These are phyloP conservation scores for Mythimna lalbum DNA, from an alignment of 2,888 invertebrate genomes.

Conservation along the genomic window DNA sequence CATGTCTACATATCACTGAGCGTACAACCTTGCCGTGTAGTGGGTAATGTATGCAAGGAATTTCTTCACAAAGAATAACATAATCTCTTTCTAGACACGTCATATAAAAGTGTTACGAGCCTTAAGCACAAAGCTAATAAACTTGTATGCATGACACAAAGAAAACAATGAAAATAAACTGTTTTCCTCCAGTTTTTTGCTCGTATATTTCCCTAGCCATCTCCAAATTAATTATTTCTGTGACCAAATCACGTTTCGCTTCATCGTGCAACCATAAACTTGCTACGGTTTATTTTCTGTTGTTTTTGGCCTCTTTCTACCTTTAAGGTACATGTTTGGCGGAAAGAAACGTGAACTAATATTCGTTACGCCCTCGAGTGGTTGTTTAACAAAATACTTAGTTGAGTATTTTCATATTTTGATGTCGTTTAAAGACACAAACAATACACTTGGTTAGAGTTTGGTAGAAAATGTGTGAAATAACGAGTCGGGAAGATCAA, in stretches of 20 bases:
- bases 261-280: slow-evolving; percentile 41
- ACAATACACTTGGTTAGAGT: slow-evolving; percentile 12
- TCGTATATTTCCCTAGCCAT: slow-evolving; percentile 5
- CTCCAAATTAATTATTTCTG: slow-evolving; percentile 39
- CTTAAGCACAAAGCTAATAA: background rate
- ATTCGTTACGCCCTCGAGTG: slow-evolving; percentile 40
- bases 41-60: slow-evolving; percentile 65
- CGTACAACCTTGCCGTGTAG: slow-evolving; percentile 46
- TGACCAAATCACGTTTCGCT: slow-evolving; percentile 31
- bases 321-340: slow-evolving; percentile 23
- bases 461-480: slow-evolving; percentile 26
- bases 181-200: slow-evolving; percentile 10
- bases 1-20: slow-evolving; percentile 35
- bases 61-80: slow-evolving; percentile 60
- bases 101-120: slow-evolving; percentile 1
- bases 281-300: slow-evolving; percentile 10
- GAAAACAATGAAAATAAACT: slow-evolving; percentile 10
- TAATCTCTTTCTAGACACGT: slow-evolving; percentile 20
- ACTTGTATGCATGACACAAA: slow-evolving; percentile 9
- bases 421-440: slow-evolving; percentile 32
- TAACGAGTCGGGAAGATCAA: slow-evolving; percentile 23
- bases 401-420: slow-evolving; percentile 28
- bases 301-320: slow-evolving; percentile 26
- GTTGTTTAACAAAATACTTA: slow-evolving; percentile 31
- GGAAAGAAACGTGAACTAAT: slow-evolving; percentile 48